These are phyloP conservation scores for Varanus komodoensis DNA, from an alignment of 2,113 vertebrate genomes.

Conservation along the genomic window DNA sequence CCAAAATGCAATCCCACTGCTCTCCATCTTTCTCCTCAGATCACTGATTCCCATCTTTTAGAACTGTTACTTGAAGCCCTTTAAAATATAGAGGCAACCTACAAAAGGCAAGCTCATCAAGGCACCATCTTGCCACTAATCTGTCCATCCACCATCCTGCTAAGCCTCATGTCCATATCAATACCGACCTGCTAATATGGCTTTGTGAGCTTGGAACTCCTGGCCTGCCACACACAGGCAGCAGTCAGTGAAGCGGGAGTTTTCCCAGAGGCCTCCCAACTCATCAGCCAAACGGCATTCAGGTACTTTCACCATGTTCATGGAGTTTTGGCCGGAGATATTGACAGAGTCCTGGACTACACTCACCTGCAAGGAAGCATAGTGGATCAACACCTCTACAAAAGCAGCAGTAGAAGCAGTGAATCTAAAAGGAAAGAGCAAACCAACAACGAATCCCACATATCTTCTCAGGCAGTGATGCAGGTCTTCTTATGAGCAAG, in stretches of 20 bases:
- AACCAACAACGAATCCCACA: neutral
- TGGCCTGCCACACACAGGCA: constrained; percentile 94
- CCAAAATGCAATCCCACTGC: neutral
- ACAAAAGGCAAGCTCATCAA: constrained; percentile 26
- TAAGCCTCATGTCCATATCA: constrained; percentile 10
- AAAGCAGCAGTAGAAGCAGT: neutral
- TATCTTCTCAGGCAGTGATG: neutral
- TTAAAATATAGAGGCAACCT: constrained; percentile 21
- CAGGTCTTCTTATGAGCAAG: neutral
- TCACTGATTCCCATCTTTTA: constrained; percentile 3
- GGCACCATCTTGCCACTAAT: constrained; percentile 27
- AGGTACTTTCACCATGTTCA: constrained; percentile 95
- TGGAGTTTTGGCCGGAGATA: constrained; percentile 97
- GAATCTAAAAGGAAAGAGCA: neutral
- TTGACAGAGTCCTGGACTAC: constrained; percentile 98
- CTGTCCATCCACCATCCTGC: neutral
- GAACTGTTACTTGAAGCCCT: constrained; percentile 1
- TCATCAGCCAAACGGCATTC: constrained; percentile 97
- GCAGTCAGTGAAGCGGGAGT: constrained; percentile 96
- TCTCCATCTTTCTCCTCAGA: neutral
- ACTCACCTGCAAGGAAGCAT: constrained; percentile 85
- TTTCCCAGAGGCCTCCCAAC: constrained; percentile 96
- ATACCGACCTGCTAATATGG: constrained; percentile 89
- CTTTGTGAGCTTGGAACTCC: constrained; percentile 93
- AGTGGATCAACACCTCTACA: neutral